phyloP scores from a whole-genome alignment of 2,888 invertebrate genomes.

The Matsumyia berberina region DNA sequence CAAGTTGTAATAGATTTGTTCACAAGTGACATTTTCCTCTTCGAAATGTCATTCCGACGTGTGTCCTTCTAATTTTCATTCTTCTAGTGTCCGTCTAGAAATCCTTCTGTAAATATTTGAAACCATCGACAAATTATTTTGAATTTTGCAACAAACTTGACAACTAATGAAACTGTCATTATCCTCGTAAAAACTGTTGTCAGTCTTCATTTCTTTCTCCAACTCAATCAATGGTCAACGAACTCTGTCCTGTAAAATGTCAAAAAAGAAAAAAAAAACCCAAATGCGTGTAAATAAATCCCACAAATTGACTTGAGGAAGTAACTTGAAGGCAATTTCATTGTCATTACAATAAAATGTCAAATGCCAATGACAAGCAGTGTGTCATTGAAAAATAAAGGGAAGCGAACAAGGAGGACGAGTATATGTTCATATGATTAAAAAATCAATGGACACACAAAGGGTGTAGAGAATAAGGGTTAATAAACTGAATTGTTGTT shows the following conservation, averaged over 20 bases:
- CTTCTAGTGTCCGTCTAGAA: too few relatives aligned
- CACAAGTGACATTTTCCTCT: too few relatives aligned
- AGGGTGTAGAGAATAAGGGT: slow-evolving; percentile 24
- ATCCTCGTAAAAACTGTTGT: too few relatives aligned
- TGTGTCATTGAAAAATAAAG: slow-evolving; percentile 10
- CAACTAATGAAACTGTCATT: too few relatives aligned
- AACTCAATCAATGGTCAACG: too few relatives aligned
- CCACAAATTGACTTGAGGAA: not conserved
- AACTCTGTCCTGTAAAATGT: not conserved
- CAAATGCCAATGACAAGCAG: not conserved
- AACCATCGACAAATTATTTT: too few relatives aligned
- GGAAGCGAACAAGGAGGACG: not conserved
- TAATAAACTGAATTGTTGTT: slow-evolving; percentile 39
- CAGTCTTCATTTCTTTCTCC: too few relatives aligned
- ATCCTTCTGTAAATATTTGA: too few relatives aligned
- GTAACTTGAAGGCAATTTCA: not conserved
- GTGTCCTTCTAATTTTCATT: too few relatives aligned
- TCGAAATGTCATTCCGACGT: too few relatives aligned
- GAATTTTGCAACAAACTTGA: too few relatives aligned
- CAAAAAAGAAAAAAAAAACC: not conserved
- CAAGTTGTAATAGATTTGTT: too few relatives aligned
- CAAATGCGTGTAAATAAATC: not conserved
- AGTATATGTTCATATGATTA: not conserved
- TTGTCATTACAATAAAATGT: slow-evolving; percentile 11
- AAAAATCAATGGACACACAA: slow-evolving; percentile 26